Evolutionary conservation across 2,113 vertebrate species (phyloP).

Genomic region (Oryzias woworae): DNA sequence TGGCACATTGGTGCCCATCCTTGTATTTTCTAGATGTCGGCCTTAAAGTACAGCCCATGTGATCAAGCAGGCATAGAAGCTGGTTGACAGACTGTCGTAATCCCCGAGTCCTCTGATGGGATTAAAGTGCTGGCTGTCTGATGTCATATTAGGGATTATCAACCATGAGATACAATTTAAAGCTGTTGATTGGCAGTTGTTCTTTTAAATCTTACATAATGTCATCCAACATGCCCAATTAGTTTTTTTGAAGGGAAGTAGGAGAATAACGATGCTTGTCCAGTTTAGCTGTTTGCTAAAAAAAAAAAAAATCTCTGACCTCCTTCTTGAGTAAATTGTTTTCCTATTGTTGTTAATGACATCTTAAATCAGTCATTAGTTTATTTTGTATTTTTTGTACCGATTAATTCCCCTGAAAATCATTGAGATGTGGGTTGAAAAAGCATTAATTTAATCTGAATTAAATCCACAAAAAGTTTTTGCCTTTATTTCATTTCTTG

Average conservation of each 20-base stretch:
- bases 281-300: no score
- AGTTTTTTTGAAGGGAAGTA: background rate
- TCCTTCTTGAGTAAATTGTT: no score
- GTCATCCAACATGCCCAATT: conserved; percentile 3
- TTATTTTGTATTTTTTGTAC: no score
- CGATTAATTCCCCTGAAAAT: no score
- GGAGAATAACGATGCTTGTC: no score
- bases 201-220: conserved; percentile 1
- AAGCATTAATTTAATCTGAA: no score
- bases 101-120: conserved; percentile 53
- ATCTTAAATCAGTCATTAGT: no score
- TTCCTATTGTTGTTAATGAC: no score
- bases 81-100: conserved; percentile 44
- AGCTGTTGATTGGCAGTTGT: conserved; percentile 32
- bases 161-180: conserved; percentile 12
- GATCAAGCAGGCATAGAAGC: conserved; percentile 16
- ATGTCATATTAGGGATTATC: conserved; percentile 65
- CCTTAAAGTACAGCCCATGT: background rate
- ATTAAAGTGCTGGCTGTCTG: conserved; percentile 61
- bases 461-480: no score
- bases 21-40: background rate
- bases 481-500: no score
- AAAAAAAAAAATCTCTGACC: no score
- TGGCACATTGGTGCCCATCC: background rate
- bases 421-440: no score